Evolutionary conservation across 1,140 invertebrate genomes (phyloP).

Genomic region (Myzus persicae): DNA sequence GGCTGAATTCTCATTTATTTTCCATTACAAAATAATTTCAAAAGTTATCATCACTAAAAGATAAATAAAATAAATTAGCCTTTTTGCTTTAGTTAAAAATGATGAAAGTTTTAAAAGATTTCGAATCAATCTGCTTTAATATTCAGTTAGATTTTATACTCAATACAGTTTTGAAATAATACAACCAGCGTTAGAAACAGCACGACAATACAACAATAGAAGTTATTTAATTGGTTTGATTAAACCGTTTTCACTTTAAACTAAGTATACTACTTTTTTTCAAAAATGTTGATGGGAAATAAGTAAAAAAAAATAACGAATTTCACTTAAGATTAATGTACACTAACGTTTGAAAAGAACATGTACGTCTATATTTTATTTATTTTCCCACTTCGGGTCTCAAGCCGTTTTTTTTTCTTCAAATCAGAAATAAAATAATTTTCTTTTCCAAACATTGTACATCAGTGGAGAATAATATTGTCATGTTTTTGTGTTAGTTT

Average conservation of each 20-base stretch:
- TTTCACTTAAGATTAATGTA: not conserved
- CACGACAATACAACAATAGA: not conserved
- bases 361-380: not conserved
- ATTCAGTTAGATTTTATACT: not conserved
- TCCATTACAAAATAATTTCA: not conserved
- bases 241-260: not conserved
- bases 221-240: not conserved
- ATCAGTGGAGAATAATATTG: not conserved
- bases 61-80: not conserved
- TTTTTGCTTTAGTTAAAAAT: too few relatives aligned
- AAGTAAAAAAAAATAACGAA: not conserved
- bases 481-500: conserved; percentile 65
- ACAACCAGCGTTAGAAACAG: not conserved
- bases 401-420: not conserved
- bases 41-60: not conserved
- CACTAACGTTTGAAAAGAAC: not conserved
- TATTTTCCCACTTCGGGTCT: not conserved
- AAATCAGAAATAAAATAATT: not conserved
- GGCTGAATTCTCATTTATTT: not conserved
- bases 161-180: not conserved
- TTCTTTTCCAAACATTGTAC: not conserved
- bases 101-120: not conserved
- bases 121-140: not conserved
- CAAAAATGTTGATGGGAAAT: not conserved
- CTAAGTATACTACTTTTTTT: not conserved